phyloP scores from a whole-genome alignment of 2,888 invertebrate species.

The Ramazzottius varieornatus region DNA sequence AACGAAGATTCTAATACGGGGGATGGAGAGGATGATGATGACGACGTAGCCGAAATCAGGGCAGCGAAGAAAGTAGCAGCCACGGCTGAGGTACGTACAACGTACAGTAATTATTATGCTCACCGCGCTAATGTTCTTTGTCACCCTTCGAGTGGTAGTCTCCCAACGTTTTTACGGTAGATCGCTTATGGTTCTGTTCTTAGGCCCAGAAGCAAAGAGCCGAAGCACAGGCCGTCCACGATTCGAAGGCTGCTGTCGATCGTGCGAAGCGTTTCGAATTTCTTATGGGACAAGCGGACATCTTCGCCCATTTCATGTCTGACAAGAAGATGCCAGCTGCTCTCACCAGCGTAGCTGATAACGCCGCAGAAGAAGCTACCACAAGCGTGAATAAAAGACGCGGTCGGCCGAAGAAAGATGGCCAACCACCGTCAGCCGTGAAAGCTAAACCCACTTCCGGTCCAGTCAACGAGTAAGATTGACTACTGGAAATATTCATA shows the following conservation, averaged over 20 bases:
- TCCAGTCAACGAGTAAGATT: too few species aligned
- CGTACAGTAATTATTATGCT: background rate
- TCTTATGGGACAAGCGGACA: slow-evolving; percentile 86
- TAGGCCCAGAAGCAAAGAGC: background rate
- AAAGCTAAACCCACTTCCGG: too few species aligned
- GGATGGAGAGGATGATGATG: background rate
- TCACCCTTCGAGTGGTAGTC: too few species aligned
- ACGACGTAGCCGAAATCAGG: background rate
- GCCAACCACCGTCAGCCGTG: too few species aligned
- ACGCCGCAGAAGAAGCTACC: background rate
- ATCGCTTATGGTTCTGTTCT: background rate
- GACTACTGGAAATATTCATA: too few species aligned
- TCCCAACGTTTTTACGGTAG: background rate
- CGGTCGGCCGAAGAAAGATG: background rate
- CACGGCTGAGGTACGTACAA: background rate
- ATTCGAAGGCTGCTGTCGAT: slow-evolving; percentile 27
- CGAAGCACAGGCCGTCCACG: background rate
- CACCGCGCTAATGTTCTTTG: too few species aligned
- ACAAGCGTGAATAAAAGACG: background rate
- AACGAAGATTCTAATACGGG: too few species aligned
- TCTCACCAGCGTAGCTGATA: background rate
- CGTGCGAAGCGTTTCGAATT: slow-evolving; percentile 78
- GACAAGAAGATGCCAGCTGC: slow-evolving; percentile 26
- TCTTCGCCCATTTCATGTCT: slow-evolving; percentile 90
- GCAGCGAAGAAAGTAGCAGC: background rate